A percentile compares a stretch with the other conserved stretches of the same genome.
Evolutionary conservation across 2,888 invertebrate genomes (phyloP).

Genomic region (Ormyrus nitidulus): DNA sequence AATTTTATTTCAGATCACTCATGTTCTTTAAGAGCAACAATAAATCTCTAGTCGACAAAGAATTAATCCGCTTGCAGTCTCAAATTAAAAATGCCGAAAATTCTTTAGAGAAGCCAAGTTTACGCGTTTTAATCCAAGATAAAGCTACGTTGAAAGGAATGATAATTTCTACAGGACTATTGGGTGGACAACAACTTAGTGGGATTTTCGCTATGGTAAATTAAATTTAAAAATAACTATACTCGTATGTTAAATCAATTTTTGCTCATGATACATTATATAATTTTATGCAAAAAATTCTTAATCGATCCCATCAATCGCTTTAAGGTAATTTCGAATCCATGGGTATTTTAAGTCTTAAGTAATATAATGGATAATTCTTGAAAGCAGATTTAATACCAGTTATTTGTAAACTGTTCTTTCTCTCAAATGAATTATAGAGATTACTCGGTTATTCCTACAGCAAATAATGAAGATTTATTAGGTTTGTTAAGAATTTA

Average conservation of each 20-base stretch:
- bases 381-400: no score
- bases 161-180: slow-evolving; percentile 71
- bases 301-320: no score
- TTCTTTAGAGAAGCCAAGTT: slow-evolving; percentile 54
- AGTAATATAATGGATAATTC: no score
- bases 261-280: not conserved
- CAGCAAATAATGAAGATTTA: no score
- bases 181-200: slow-evolving; percentile 74
- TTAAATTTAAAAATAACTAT: no score
- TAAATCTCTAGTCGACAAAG: slow-evolving; percentile 63
- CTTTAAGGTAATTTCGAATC: no score
- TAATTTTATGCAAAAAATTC: no score
- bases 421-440: no score
- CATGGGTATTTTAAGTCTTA: no score
- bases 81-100: slow-evolving; percentile 60
- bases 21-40: slow-evolving; percentile 68
- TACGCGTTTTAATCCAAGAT: slow-evolving; percentile 71
- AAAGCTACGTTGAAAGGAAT: slow-evolving; percentile 71
- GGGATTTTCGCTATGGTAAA: slow-evolving; percentile 75
- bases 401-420: no score
- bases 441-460: no score
- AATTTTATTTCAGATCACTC: slow-evolving; percentile 62
- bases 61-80: slow-evolving; percentile 64
- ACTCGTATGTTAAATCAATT: not conserved
- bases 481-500: no score